Percentiles rank a stretch among this genome's conserved stretches.
Conservation (phyloP, 2,113 vertebrate genomes). For the Dromas ardeola region DNA sequence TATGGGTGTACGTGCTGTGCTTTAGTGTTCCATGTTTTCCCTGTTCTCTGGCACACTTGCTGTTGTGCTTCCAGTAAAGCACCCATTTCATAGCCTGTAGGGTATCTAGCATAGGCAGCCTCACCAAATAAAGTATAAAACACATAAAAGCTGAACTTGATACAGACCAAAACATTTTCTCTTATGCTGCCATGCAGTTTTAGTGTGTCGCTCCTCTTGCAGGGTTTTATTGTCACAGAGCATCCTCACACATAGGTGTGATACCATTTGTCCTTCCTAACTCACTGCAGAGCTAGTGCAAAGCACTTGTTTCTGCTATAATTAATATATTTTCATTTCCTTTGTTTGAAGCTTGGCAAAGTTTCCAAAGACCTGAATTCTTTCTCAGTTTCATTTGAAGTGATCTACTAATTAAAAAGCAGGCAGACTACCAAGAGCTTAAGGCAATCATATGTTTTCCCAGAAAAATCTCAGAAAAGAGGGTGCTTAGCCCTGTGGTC, state of each 20-base stretch:
- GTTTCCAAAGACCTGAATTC: not conserved
- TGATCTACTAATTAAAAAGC: slow-evolving; percentile 5
- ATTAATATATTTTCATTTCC: not conserved
- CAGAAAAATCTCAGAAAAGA: slow-evolving; percentile 8
- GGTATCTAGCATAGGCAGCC: not conserved
- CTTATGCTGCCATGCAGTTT: not conserved
- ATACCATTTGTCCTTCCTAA: not conserved
- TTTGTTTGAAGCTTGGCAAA: slow-evolving; percentile 1
- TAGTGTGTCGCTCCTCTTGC: not conserved
- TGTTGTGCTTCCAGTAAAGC: not conserved
- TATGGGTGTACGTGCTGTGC: fast-evolving
- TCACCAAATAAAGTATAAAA: not conserved
- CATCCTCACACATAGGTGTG: not conserved
- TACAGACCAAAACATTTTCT: not conserved
- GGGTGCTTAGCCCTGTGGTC: not conserved
- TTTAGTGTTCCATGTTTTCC: not conserved
- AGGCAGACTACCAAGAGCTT: slow-evolving; percentile 15
- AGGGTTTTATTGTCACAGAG: not conserved
- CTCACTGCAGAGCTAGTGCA: not conserved
- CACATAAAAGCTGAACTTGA: not conserved
- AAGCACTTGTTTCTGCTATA: not conserved
- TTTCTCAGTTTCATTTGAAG: not conserved
- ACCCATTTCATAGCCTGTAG: not conserved
- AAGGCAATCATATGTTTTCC: not conserved
- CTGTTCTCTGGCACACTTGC: not conserved